Base-by-base conservation (phyloP, 2,888 invertebrate genomes). In the Fissipunctia ypsillon region DNA sequence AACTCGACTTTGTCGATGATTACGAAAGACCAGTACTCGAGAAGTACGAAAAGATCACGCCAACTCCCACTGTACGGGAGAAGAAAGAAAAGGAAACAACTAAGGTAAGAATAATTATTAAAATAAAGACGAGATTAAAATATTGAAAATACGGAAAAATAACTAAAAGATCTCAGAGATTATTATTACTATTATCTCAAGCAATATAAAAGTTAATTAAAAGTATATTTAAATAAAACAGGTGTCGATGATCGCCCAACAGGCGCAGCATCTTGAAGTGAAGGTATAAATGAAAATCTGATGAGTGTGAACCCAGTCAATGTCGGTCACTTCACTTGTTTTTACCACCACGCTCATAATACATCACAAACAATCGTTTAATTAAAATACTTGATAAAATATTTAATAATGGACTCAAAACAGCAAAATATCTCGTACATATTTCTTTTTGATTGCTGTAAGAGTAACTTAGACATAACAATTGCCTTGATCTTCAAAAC, bases 21-120 rank as follows among this genome's bases (percentile, higher is more conserved):
- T 98, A 98, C 89, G 98, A 98, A 86, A 97, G 98, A 79, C 97
- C 98, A 6, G 97, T 97, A 43, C 96, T 98, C 79, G 98, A 98
- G 87, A 97, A 97, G 93, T 97, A 97, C 88, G 97, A 97, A 91
- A 97, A 97, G 88, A 89, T 96, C n/a, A 88, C 95, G 35, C 96
- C 96, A 9, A 96, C 96, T 75, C 95, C 96, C n/a, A 92, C 91
- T 57, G 89, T 92, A 3, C 89, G 91, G 83, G 95, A 95, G 73
- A 96, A 96, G 92, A 96, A 96, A 88, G 95, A 95, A 88, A 95
- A 95, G 76, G 95, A 94, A 88, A 83, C 92, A 50, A 76, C 89
- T 25, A 94, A 94, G 94, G 95, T 95, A 90, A 88, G 69, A 71
- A 45, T 3, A n/a, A 9, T 31, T 0, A 48, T 50, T 19, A 25